Base-by-base conservation (phyloP, 1,140 invertebrate species). In the Olivierus martensii region DNA sequence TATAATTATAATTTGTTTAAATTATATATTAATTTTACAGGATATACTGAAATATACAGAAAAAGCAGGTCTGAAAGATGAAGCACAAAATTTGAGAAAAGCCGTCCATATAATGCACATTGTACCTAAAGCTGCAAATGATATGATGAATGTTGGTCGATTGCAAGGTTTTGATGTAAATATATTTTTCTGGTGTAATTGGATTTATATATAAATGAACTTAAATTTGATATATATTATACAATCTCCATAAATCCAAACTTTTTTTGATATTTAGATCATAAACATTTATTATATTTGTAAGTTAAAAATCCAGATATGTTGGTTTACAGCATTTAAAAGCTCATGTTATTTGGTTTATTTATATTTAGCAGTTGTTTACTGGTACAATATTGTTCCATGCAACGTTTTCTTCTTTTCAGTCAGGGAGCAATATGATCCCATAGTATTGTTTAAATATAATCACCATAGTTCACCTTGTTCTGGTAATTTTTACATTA, bases 111-210 rank as follows among this genome's bases (percentile, higher is more conserved):
- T 88, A 43, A 96, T 87, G 76, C 77, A 83, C 62, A 79, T 91
- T 57, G 90, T 97, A 53, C 93, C 93, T 7, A 97, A 98, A 73
- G 82, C 84, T 52, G 94, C 94, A 54, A 93, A 99, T 71, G 92
- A 98, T 67, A 97, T 98, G 93, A 96, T 98, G 91, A 91, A 95
- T 67, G 87, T 99, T 46, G 91, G 92, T 12, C 74, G 94, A 52
- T 73, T 99, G 22, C 90, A 99, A 71, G 92, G 92, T 58, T 99
- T 98, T 70, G 85, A 92, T 72, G 88, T 92, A 74, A 79, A 79
- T 73, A 46, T 37, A 17, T 43, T 17, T 17, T 17, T 17, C 12
- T 12, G 12, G 38, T 39, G 17, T 17, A 39, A 17, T 39, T 12
- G 12, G 12, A 17, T 39, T 17, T 17, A 39, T 12, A 17, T 12